Conservation (phyloP, 2,888 invertebrate species). For the Dolomedes plantarius region DNA sequence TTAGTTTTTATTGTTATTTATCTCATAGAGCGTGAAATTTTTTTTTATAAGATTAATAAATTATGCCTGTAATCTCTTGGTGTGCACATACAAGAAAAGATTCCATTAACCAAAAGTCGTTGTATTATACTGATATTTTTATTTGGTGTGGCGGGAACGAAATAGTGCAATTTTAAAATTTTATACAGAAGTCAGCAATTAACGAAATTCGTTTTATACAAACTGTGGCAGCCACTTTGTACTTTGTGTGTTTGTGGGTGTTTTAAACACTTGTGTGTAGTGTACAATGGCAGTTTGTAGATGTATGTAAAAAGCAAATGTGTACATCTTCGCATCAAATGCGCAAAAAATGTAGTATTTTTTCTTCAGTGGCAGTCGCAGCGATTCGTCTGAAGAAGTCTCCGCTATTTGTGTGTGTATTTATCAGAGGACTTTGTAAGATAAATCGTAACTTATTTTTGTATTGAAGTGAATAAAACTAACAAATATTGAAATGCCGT, state of each 20-base stretch:
- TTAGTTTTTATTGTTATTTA: background rate
- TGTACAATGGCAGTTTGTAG: slow-evolving; percentile 17
- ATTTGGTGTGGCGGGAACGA: background rate
- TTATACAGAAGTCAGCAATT: background rate
- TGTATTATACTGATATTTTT: background rate
- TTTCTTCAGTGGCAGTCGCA: slow-evolving; percentile 52
- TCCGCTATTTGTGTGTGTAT: slow-evolving; percentile 57
- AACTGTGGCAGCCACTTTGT: slow-evolving; percentile 1
- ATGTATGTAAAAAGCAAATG: slow-evolving; percentile 15
- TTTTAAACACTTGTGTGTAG: slow-evolving; percentile 35
- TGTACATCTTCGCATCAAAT: slow-evolving; percentile 37
- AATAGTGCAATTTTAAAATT: slow-evolving; percentile 8
- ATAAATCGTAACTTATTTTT: slow-evolving; percentile 72
- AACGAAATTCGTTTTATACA: background rate
- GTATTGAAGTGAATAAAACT: slow-evolving; percentile 71
- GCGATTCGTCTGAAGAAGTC: slow-evolving; percentile 48
- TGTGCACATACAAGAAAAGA: too few species aligned
- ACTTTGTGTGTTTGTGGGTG: slow-evolving; percentile 28
- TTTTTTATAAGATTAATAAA: too few species aligned
- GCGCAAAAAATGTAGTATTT: slow-evolving; percentile 19
- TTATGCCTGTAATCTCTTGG: too few species aligned
- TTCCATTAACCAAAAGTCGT: too few species aligned
- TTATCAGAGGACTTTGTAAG: slow-evolving; percentile 67
- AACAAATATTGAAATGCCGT: slow-evolving; percentile 27
- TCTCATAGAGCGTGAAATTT: too few species aligned